Evolutionary conservation across 2,888 invertebrate species (phyloP).

Genomic region (Octodonta nipae): DNA sequence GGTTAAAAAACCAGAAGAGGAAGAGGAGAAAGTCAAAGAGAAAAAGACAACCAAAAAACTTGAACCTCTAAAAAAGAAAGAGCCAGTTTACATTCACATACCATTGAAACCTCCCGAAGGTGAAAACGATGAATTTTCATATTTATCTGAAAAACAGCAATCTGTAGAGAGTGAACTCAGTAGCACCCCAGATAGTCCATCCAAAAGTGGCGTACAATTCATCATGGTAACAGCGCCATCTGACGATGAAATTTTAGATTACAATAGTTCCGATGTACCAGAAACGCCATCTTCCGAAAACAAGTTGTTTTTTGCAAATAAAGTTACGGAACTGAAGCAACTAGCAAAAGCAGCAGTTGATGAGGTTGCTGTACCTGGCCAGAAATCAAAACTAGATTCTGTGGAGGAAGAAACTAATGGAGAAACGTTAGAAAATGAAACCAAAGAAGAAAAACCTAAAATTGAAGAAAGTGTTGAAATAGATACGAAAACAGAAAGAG

Average conservation of each 20-base stretch:
- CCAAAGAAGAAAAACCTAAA: conserved; percentile 2
- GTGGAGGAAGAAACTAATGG: conserved; percentile 20
- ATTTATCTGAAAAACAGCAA: conserved; percentile 24
- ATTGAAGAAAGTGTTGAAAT: neutral
- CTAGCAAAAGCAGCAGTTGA: conserved; percentile 29
- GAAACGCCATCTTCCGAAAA: conserved; percentile 28
- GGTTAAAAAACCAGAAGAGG: conserved; percentile 10
- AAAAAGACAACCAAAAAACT: conserved; percentile 8
- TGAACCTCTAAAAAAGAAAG: conserved; percentile 11
- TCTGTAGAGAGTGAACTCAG: neutral
- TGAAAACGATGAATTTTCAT: conserved; percentile 31
- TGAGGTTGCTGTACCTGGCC: conserved; percentile 22
- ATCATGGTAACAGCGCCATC: conserved; percentile 33
- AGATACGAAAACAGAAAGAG: neutral
- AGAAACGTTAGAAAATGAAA: conserved; percentile 10
- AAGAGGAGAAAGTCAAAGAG: conserved; percentile 11
- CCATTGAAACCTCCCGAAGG: conserved; percentile 33
- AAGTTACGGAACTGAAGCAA: conserved; percentile 26
- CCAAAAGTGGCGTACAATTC: conserved; percentile 30
- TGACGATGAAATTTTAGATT: conserved; percentile 32
- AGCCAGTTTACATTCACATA: conserved; percentile 33
- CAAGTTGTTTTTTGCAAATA: conserved; percentile 20
- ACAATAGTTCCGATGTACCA: conserved; percentile 23
- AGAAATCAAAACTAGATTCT: conserved; percentile 15
- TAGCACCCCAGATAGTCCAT: conserved; percentile 13